phyloP scores from a whole-genome alignment of 1,140 invertebrate genomes.

The Macrostomum lignano region DNA sequence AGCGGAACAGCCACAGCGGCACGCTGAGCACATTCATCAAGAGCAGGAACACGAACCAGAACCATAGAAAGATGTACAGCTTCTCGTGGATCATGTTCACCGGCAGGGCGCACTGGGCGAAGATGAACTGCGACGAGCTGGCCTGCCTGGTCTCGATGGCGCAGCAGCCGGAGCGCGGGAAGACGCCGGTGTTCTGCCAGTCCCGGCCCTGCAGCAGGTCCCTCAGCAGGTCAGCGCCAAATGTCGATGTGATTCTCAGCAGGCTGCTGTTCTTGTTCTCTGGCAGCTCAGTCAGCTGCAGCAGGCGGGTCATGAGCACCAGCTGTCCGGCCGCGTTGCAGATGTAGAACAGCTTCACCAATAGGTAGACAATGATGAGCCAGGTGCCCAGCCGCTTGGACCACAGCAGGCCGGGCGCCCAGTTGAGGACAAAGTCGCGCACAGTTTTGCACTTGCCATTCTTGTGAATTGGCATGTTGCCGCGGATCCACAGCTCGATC shows the following conservation, averaged over 20 bases:
- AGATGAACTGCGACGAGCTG: not conserved
- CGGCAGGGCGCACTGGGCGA: conserved; percentile 1
- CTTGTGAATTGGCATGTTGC: too few relatives aligned
- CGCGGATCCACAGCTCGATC: too few relatives aligned
- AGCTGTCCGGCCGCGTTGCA: not conserved
- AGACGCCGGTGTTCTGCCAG: too few relatives aligned
- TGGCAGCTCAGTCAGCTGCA: not conserved
- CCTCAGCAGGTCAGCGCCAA: too few relatives aligned
- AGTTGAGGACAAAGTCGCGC: too few relatives aligned
- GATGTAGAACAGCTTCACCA: not conserved
- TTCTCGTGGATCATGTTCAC: conserved; percentile 1
- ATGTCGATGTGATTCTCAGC: too few relatives aligned
- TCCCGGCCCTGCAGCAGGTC: too few relatives aligned
- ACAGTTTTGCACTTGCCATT: too few relatives aligned
- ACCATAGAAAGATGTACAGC: not conserved
- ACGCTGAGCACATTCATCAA: not conserved
- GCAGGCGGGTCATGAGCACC: not conserved
- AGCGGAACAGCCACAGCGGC: not conserved
- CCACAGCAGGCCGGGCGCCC: too few relatives aligned
- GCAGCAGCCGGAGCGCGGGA: too few relatives aligned
- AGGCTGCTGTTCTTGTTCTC: too few relatives aligned
- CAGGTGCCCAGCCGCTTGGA: conserved; percentile 2
- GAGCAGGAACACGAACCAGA: not conserved
- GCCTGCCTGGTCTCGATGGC: too few relatives aligned
- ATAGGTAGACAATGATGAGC: not conserved